phyloP scores from a whole-genome alignment of 2,888 invertebrate genomes.

The Plagodis dolabraria region DNA sequence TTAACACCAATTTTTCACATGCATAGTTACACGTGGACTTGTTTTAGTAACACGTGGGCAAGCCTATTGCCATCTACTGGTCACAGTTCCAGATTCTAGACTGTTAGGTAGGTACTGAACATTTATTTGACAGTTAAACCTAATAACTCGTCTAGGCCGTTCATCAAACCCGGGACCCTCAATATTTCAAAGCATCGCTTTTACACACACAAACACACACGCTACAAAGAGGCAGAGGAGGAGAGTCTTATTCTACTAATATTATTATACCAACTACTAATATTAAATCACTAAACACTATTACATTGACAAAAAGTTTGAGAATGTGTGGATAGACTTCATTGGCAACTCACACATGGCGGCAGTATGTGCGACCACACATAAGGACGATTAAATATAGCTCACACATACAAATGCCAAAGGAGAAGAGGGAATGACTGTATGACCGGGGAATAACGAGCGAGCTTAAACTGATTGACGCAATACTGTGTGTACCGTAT shows the following conservation, averaged over 20 bases:
- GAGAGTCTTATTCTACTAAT: neutral
- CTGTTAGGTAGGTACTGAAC: too few relatives aligned
- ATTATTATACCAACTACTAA: neutral
- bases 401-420: slow-evolving; percentile 58
- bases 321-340: slow-evolving; percentile 72
- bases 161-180: too few relatives aligned
- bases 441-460: slow-evolving; percentile 70
- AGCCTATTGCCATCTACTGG: too few relatives aligned
- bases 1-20: too few relatives aligned
- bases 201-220: too few relatives aligned
- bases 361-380: slow-evolving; percentile 70
- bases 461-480: slow-evolving; percentile 75
- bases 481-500: slow-evolving; percentile 65
- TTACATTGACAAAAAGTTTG: slow-evolving; percentile 55
- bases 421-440: slow-evolving; percentile 60
- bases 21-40: neutral
- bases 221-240: too few relatives aligned
- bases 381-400: slow-evolving; percentile 78
- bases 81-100: too few relatives aligned
- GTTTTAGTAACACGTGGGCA: neutral
- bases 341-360: slow-evolving; percentile 80
- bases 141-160: too few relatives aligned
- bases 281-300: slow-evolving; percentile 2
- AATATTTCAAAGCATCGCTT: too few relatives aligned
- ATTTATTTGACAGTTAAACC: too few relatives aligned